Percentiles rank a stretch among this genome's conserved stretches.
Evolutionary conservation across 2,888 invertebrate genomes (phyloP).

Genomic region (Synanthedon myopaeformis): DNA sequence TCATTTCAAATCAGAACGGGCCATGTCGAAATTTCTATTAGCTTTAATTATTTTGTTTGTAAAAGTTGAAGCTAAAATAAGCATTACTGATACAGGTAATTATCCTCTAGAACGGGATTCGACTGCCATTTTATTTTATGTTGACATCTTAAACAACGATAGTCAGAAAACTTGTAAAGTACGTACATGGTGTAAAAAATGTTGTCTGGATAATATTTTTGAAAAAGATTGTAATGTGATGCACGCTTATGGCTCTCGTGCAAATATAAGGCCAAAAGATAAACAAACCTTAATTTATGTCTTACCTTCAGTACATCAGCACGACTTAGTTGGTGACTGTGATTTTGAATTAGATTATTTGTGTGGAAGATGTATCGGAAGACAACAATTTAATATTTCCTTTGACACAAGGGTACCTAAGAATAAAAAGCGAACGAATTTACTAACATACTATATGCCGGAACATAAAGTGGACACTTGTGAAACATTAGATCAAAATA

Average conservation of each 20-base stretch:
- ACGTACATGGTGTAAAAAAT: constrained; percentile 23
- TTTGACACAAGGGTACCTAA: constrained; percentile 34
- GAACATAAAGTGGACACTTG: constrained; percentile 19
- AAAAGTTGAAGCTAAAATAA: constrained; percentile 17
- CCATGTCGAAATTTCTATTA: no score
- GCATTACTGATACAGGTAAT: constrained; percentile 40
- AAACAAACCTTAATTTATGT: constrained; percentile 29
- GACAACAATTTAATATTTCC: constrained; percentile 16
- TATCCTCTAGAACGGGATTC: constrained; percentile 32
- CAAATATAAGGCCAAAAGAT: constrained; percentile 25
- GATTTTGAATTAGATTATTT: constrained; percentile 24
- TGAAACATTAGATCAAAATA: constrained; percentile 31
- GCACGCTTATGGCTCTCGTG: constrained; percentile 18
- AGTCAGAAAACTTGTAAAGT: constrained; percentile 21
- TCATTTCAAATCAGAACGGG: no score
- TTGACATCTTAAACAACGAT: constrained; percentile 37
- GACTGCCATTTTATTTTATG: constrained; percentile 39
- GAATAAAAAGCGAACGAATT: constrained; percentile 7
- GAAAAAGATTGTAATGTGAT: constrained; percentile 27
- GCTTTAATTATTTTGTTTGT: not conserved
- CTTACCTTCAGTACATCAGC: constrained; percentile 31
- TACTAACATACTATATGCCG: constrained; percentile 18
- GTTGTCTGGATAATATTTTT: constrained; percentile 27
- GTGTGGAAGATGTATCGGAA: constrained; percentile 17
- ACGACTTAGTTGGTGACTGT: constrained; percentile 41